phyloP scores from a whole-genome alignment of 2,113 vertebrate genomes.

The Cottus gobio region DNA sequence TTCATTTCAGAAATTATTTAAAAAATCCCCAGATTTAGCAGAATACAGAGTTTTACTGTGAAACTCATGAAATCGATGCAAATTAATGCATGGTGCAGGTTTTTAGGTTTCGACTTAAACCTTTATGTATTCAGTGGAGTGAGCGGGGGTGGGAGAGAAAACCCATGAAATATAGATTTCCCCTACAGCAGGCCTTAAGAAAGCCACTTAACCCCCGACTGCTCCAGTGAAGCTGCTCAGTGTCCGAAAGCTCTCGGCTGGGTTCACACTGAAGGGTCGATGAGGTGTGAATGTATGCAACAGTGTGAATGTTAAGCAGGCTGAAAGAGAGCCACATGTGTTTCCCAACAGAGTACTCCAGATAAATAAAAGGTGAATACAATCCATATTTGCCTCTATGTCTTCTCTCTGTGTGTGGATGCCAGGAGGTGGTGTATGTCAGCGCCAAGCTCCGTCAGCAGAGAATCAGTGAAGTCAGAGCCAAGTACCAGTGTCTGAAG shows the following conservation, averaged over 20 bases:
- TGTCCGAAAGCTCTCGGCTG: constrained; percentile 38
- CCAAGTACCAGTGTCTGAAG: constrained; percentile 96
- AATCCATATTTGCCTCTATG: constrained; percentile 30
- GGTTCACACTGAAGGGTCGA: constrained; percentile 25
- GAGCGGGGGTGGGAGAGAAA: constrained; percentile 36
- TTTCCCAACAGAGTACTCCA: constrained; percentile 24
- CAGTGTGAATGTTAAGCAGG: constrained; percentile 36
- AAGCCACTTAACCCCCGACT: constrained; percentile 64
- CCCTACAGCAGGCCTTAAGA: constrained; percentile 45
- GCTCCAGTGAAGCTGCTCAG: constrained; percentile 57
- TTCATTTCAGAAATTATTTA: constrained; percentile 4
- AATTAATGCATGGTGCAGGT: constrained; percentile 38
- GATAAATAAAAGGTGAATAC: constrained; percentile 41
- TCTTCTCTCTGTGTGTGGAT: constrained; percentile 8
- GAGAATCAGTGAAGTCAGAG: constrained; percentile 93
- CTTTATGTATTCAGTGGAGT: constrained; percentile 47
- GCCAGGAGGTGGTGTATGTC: constrained; percentile 88
- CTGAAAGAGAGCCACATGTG: constrained; percentile 15
- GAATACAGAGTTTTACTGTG: constrained; percentile 23
- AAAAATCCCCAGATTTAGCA: constrained; percentile 41
- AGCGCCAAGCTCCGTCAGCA: constrained; percentile 95
- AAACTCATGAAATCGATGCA: constrained; percentile 32
- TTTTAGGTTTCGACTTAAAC: constrained; percentile 38
- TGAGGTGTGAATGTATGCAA: constrained; percentile 39
- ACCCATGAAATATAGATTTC: constrained; percentile 71